Evolutionary conservation across 2,113 vertebrate species (phyloP).

Genomic region (Lathamus discolor): DNA sequence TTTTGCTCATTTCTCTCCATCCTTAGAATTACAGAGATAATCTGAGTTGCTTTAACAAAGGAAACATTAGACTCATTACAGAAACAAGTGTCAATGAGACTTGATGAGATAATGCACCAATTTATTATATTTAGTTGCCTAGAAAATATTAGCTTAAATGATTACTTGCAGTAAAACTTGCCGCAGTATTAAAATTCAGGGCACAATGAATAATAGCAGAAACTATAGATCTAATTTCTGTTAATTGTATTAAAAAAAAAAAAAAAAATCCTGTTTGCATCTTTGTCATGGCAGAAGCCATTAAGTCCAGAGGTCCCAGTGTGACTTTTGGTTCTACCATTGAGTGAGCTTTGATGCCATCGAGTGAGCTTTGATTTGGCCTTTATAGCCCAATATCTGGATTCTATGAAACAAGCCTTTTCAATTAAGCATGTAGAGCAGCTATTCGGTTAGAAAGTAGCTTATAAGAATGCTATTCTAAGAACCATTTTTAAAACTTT

Average conservation of each 20-base stretch:
- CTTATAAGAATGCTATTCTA: not conserved
- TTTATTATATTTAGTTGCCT: not conserved
- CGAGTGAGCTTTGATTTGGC: not conserved
- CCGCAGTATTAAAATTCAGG: not conserved
- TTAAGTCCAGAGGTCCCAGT: not conserved
- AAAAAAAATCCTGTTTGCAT: not conserved
- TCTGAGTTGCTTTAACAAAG: conserved; percentile 1
- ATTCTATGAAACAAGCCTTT: not conserved
- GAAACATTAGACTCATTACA: conserved; percentile 6
- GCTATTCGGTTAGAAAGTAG: not conserved
- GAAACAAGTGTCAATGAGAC: not conserved
- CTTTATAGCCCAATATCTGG: not conserved
- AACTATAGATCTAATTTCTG: not conserved
- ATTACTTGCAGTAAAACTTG: not conserved
- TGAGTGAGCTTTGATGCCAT: not conserved
- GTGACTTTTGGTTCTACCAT: not conserved
- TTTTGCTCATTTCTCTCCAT: not conserved
- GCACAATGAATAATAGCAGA: not conserved
- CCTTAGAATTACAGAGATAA: conserved; percentile 21
- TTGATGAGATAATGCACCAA: not conserved
- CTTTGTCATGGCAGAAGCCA: not conserved
- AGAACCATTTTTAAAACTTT: not conserved
- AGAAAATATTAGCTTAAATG: not conserved
- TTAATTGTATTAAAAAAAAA: not conserved
- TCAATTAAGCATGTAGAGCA: not conserved